Conservation (phyloP, 2,797 vertebrate genomes). For the Melanotaenia parkinsoni region DNA sequence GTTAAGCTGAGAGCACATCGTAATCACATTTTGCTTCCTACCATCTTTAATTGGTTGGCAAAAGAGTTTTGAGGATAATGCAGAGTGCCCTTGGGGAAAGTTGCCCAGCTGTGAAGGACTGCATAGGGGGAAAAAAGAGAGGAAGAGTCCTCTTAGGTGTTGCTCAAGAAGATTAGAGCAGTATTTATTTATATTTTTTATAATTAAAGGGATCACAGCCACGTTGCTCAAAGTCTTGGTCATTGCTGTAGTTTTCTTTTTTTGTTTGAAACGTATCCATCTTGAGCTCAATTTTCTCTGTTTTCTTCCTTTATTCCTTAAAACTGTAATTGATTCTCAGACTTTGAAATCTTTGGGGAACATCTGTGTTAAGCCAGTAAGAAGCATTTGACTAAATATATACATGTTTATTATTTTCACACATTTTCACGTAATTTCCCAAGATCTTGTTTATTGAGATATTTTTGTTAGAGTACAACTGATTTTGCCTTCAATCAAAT, state of each 20-base stretch:
- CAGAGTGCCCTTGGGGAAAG: constrained; percentile 61
- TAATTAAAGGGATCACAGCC: constrained; percentile 52
- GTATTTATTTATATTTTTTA: constrained; percentile 45
- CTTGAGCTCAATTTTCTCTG: constrained; percentile 16
- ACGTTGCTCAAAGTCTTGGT: constrained; percentile 42
- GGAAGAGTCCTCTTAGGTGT: constrained; percentile 46
- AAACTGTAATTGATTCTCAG: constrained; percentile 51
- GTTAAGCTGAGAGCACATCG: constrained; percentile 42
- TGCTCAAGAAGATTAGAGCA: constrained; percentile 60
- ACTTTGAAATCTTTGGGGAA: constrained; percentile 20
- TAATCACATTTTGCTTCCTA: constrained; percentile 58
- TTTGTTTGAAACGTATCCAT: neutral
- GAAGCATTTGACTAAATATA: constrained; percentile 1
- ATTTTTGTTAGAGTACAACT: neutral
- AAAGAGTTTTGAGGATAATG: constrained; percentile 64
- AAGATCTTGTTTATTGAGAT: neutral
- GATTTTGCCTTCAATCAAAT: constrained; percentile 24
- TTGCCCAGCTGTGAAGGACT: constrained; percentile 62
- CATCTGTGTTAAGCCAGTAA: neutral
- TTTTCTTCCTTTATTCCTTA: constrained; percentile 17
- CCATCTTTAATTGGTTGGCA: constrained; percentile 71
- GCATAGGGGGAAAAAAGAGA: constrained; percentile 14
- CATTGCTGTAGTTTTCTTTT: constrained; percentile 4
- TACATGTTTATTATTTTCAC: too few relatives aligned
- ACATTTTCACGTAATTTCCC: too few relatives aligned